Evolutionary conservation across 1,140 invertebrate species (phyloP).

Genomic region (Trypoxylus dichotomus): DNA sequence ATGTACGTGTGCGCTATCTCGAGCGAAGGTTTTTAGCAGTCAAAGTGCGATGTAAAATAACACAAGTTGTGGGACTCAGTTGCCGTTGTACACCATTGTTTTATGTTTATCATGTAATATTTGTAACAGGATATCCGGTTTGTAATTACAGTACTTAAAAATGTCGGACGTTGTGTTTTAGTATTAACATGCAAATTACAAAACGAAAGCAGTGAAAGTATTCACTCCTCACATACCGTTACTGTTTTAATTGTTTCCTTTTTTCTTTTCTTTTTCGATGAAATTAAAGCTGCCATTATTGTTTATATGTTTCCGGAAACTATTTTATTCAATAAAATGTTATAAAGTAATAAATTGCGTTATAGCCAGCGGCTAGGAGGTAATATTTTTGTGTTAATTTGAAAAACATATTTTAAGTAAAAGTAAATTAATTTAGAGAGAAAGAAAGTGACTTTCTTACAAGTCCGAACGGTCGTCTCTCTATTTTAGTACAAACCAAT

Average conservation of each 20-base stretch:
- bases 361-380: too few relatives aligned
- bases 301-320: too few relatives aligned
- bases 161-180: not conserved
- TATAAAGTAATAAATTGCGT: too few relatives aligned
- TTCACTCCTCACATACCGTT: not conserved
- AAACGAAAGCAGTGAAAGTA: slow-evolving; percentile 22
- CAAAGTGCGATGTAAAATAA: not conserved
- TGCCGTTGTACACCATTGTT: not conserved
- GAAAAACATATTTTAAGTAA: too few relatives aligned
- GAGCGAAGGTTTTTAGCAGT: not conserved
- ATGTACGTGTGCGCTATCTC: too few relatives aligned
- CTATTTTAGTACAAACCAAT: too few relatives aligned
- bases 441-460: too few relatives aligned
- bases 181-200: slow-evolving; percentile 8
- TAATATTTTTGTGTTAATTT: too few relatives aligned
- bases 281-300: not conserved
- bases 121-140: slow-evolving; percentile 21
- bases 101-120: slow-evolving; percentile 19
- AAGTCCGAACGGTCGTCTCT: too few relatives aligned
- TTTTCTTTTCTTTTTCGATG: not conserved
- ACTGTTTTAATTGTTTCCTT: not conserved
- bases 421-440: too few relatives aligned
- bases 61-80: not conserved
- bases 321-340: too few relatives aligned
- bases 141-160: slow-evolving; percentile 21